Percentiles rank a stretch among this genome's conserved stretches.
These are phyloP conservation scores for Dermolepida albohirtum DNA, from an alignment of 2,888 invertebrate species.

Conservation along the genomic window DNA sequence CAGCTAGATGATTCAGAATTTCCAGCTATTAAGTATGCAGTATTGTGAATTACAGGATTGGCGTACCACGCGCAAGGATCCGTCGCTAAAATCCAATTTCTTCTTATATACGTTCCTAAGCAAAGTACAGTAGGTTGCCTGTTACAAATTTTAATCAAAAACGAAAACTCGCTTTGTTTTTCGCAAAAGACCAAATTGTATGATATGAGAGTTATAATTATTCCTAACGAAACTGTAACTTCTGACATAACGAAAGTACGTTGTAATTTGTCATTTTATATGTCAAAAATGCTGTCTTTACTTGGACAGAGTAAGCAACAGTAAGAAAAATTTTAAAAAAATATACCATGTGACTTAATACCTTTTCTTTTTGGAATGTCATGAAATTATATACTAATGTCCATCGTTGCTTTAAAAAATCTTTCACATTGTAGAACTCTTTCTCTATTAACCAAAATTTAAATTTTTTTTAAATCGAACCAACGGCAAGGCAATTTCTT, in stretches of 20 bases:
- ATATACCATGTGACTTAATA: no score
- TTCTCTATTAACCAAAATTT: no score
- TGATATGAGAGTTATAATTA: constrained; percentile 1
- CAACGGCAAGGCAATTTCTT: no score
- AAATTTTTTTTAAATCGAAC: no score
- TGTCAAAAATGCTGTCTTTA: no score
- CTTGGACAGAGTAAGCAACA: no score
- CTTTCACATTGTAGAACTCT: no score
- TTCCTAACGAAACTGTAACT: background rate
- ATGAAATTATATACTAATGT: no score
- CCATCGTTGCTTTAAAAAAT: no score
- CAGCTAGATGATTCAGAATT: background rate
- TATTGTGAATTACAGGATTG: background rate
- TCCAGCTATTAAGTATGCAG: constrained; percentile 18
- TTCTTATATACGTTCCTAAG: constrained; percentile 16
- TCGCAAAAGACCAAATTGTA: background rate
- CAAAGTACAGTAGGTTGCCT: background rate
- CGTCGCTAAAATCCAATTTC: constrained; percentile 5
- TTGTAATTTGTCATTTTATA: background rate
- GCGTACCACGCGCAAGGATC: constrained; percentile 15
- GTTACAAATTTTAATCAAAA: constrained; percentile 21
- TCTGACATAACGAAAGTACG: constrained; percentile 11
- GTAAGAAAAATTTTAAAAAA: no score
- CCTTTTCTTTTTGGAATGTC: no score
- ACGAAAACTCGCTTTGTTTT: background rate